Evolutionary conservation across 2,888 invertebrate genomes (phyloP), one percentile per base, ranked within the genome.

Genomic region (Sipha maydis): DNA sequence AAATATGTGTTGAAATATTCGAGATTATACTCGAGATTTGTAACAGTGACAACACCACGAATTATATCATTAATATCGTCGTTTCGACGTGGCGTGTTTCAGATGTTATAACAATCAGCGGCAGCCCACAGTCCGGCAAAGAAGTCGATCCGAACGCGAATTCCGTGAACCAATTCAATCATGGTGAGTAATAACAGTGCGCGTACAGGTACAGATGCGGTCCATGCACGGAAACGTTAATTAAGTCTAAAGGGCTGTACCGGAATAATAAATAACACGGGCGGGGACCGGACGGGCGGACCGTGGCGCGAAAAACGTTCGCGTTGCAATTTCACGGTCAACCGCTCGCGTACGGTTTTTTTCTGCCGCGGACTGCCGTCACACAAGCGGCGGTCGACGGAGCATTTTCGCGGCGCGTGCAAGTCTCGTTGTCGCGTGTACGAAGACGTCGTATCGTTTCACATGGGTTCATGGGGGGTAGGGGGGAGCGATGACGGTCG

Each of bases 291-390:
- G 28, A 41, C 0, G 28, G 34, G 85, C 48, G 19, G 48, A 48
- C 28, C 69, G 69, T 28, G 71, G 71, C 28, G 48, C 48, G 71
- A 69, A 84, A 85, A 84, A 85, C 67, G 69, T 56, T 75, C 34
- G 85, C 69, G 67, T 71, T 41, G 79, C 31, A 88, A 88, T 88
- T 88, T 88, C 86, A 88, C 61, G 86, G 86, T 88, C 86, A 88
- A 41, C 86, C 61, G 86, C 71, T 48, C 75, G 48, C 4, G 2
- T 25, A 38, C 48, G 71, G 21, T 38, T 21, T 1, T 38, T 31
- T 71, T 54, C 54, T n/a, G 17, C 4, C 31, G 21, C 31, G 14
- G 67, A 77, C 67, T 1, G 48, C 48, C 1, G 2, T 1, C 1
- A 48, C 48, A 48, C 48, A 1, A 11, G 11, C 1, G 11, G 11